Conservation (phyloP, 2,113 vertebrate genomes). For the Brachyistius frenatus region DNA sequence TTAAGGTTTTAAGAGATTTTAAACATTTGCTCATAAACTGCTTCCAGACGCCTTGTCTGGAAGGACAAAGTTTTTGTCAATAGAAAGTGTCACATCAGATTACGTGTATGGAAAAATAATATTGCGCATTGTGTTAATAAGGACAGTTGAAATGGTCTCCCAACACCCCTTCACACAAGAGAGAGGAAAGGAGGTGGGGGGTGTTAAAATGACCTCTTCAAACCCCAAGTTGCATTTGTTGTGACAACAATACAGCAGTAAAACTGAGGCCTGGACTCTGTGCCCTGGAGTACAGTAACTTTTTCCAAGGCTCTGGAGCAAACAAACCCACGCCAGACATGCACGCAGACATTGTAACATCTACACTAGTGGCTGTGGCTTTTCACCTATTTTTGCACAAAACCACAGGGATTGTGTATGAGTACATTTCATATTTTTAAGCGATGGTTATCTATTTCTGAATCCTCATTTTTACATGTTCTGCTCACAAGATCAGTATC, state of each 20-base stretch:
- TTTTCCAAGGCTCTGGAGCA: constrained; percentile 49
- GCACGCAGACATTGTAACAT: background rate
- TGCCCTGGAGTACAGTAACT: constrained; percentile 19
- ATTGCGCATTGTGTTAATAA: constrained; percentile 7
- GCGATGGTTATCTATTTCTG: no score
- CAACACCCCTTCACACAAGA: constrained; percentile 4
- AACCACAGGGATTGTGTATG: background rate
- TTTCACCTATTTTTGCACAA: constrained; percentile 5
- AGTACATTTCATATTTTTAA: no score
- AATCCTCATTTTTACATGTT: no score
- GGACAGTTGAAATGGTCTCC: constrained; percentile 6
- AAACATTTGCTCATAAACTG: constrained; percentile 60
- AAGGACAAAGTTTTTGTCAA: constrained; percentile 42
- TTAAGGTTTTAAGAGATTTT: constrained; percentile 42
- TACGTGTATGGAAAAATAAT: constrained; percentile 40
- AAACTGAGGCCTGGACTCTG: constrained; percentile 40
- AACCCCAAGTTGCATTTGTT: constrained; percentile 40
- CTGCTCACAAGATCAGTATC: no score
- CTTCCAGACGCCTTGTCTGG: constrained; percentile 30
- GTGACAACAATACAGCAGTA: constrained; percentile 54
- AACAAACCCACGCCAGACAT: constrained; percentile 7
- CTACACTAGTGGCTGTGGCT: background rate
- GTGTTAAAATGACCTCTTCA: constrained; percentile 8
- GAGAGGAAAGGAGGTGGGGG: constrained; percentile 2
- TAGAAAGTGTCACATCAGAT: constrained; percentile 15